Percentiles rank a stretch among this genome's conserved stretches.
phyloP scores from a whole-genome alignment of 2,113 vertebrate species.

The Phalacrocorax pelagicus region DNA sequence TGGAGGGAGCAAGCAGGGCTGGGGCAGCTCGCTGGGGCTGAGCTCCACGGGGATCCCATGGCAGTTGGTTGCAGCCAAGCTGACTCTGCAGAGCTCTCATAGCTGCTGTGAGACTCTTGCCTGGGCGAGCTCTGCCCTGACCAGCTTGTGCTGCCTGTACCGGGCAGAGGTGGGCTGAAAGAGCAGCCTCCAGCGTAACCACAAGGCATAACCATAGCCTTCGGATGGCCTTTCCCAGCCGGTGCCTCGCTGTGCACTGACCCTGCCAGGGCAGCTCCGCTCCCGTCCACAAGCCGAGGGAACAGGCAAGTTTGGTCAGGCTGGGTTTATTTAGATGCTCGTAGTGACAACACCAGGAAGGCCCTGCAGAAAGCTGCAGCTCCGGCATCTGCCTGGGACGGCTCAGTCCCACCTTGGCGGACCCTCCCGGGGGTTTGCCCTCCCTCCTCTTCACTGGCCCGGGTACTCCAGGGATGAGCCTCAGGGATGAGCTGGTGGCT shows the following conservation, averaged over 20 bases:
- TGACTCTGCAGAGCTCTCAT: not conserved
- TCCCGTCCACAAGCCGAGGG: fast-evolving
- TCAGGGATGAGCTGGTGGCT: not conserved
- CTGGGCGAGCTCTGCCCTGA: not conserved
- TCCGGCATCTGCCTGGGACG: not conserved
- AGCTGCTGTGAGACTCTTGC: not conserved
- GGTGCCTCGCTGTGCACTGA: not conserved
- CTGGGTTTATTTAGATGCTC: not conserved
- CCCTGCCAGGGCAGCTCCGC: not conserved
- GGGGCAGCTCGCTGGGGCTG: not conserved
- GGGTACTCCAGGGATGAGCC: not conserved
- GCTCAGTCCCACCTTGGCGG: not conserved
- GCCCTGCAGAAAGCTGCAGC: not conserved
- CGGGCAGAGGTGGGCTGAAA: not conserved
- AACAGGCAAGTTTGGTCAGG: not conserved
- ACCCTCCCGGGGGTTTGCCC: not conserved
- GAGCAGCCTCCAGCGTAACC: not conserved
- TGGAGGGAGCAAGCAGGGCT: not conserved
- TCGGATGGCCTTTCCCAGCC: not conserved
- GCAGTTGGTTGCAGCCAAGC: not conserved
- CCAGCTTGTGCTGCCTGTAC: fast-evolving
- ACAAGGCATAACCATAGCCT: not conserved
- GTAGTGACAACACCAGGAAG: not conserved
- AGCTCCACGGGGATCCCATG: not conserved
- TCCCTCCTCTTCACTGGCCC: not conserved